These are phyloP conservation scores for Aplocera efformata DNA, from an alignment of 2,888 invertebrate species.

Conservation along the genomic window DNA sequence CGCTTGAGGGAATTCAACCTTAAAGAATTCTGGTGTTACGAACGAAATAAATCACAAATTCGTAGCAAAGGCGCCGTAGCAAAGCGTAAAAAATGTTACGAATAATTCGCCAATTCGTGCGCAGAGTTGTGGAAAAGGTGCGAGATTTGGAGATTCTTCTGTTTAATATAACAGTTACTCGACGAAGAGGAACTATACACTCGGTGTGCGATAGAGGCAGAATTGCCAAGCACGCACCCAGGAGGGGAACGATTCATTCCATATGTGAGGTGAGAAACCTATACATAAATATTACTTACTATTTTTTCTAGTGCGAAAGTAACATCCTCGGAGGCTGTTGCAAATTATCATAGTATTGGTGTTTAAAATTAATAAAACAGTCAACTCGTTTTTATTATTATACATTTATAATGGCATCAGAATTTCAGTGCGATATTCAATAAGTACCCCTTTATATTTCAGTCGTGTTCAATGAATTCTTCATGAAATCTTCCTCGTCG, in stretches of 20 bases:
- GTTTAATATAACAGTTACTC: conserved; percentile 47
- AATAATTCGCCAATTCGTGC: conserved; percentile 47
- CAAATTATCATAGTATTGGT: no score
- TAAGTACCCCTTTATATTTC: no score
- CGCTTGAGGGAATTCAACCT: conserved; percentile 49
- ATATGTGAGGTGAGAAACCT: conserved; percentile 59
- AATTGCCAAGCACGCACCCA: conserved; percentile 24
- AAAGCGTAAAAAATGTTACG: conserved; percentile 47
- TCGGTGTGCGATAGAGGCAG: conserved; percentile 46
- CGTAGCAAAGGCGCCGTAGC: neutral
- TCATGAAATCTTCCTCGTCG: no score
- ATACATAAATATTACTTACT: conserved; percentile 2
- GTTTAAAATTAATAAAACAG: no score
- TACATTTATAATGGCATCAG: no score
- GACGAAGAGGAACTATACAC: conserved; percentile 49
- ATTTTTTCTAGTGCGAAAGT: no score
- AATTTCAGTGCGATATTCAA: no score
- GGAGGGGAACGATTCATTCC: conserved; percentile 61
- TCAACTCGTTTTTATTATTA: no score
- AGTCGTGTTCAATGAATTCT: no score
- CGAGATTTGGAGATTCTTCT: conserved; percentile 53
- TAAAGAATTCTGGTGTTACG: conserved; percentile 22
- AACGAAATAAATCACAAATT: neutral
- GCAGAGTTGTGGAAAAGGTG: conserved; percentile 49
- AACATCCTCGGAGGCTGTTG: no score